These are phyloP conservation scores for Oncorhynchus keta DNA, from an alignment of 2,113 vertebrate species.

Conservation along the genomic window DNA sequence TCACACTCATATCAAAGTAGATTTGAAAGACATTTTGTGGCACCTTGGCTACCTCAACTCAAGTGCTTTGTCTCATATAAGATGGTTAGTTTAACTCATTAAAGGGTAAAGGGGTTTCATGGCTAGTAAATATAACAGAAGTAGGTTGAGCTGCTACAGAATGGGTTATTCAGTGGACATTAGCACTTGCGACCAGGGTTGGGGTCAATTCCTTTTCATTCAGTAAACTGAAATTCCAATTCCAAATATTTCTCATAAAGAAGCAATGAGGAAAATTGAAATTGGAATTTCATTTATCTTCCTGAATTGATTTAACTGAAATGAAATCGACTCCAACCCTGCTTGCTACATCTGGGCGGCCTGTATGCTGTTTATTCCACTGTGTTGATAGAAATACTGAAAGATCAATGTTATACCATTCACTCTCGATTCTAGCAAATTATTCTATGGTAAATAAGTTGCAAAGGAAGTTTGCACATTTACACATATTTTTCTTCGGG, in stretches of 20 bases:
- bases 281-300: too few species aligned
- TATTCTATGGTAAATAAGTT: neutral
- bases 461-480: neutral
- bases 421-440: neutral
- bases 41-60: neutral
- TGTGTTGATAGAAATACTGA: neutral
- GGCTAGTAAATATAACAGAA: neutral
- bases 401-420: neutral
- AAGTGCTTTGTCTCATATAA: neutral
- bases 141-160: neutral
- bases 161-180: neutral
- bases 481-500: neutral
- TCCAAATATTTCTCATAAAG: too few species aligned
- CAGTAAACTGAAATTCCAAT: too few species aligned
- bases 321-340: too few species aligned
- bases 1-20: constrained; percentile 2
- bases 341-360: neutral
- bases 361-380: neutral
- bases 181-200: neutral
- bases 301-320: too few species aligned
- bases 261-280: too few species aligned
- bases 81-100: neutral
- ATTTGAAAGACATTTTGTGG: constrained; percentile 3
- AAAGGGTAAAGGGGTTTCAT: neutral
- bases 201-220: neutral